Base-by-base conservation (phyloP, 2,888 invertebrate species). In the Diabrotica balteata region DNA sequence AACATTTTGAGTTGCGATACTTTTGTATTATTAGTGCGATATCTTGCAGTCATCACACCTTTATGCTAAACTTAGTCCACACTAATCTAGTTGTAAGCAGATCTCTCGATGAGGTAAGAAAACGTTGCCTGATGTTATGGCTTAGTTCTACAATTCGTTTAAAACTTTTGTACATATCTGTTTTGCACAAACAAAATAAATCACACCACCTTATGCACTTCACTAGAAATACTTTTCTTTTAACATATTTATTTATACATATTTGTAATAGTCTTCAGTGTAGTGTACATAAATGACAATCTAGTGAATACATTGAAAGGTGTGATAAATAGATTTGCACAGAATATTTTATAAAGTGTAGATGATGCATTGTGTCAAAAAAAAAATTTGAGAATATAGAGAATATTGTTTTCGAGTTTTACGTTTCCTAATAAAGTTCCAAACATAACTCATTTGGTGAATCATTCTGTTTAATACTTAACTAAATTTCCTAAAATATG, bases 41-140 rank as follows among this genome's bases (percentile, higher is more conserved):
- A 32, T 32, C 32, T 32, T 32, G 4, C 32, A 32, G 32, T 32
- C 53, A 53, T 47, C 53, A 52, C 59, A 58, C 17, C n/a, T 47
- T 47, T 47, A 47, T 47, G 9, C n/a, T 10, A 47, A 47, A 47
- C n/a, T 10, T 47, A 47, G 32, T 4, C 32, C 32, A 32, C 32
- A 32, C 32, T 32, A 32, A 32, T 32, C 8, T 47, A 47, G 47
- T 10, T 47, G 9, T 9, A 47, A 47, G 47, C 3, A 66, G 32
- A 43, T 44, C 51, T 59, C 54, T 55, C 54, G 50, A 49, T 64
- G 65, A 69, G 72, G 72, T 72, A 72, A 72, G 72, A 68, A 63
- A 44, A 42, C 68, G 63, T 65, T 68, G 72, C 59, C 66, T 68
- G 69, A 63, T 58, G 63, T 62, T 51, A 63, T 69, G 63, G 66